Percentiles rank a stretch among this genome's conserved stretches.
Evolutionary conservation across 1,140 invertebrate species (phyloP).

Genomic region (Drosophila yakuba): DNA sequence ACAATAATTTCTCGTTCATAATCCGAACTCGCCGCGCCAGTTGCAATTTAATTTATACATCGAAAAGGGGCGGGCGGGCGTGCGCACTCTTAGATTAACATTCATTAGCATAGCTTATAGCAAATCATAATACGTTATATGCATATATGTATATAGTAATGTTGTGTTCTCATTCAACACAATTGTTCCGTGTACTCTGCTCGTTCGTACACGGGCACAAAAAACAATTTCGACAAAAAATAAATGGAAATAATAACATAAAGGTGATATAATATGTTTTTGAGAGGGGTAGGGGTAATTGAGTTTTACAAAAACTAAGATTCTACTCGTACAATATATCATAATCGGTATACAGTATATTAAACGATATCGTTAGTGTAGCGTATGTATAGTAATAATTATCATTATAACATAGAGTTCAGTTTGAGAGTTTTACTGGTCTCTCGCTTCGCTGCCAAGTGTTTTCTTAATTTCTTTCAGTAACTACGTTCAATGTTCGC

Average conservation of each 20-base stretch:
- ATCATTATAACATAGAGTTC: slow-evolving; percentile 78
- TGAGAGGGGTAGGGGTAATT: slow-evolving; percentile 23
- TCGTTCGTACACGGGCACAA: slow-evolving; percentile 36
- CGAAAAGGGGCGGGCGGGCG: slow-evolving; percentile 34
- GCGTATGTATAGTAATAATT: slow-evolving; percentile 73
- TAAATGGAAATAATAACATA: slow-evolving; percentile 50
- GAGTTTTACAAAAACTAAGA: slow-evolving; percentile 56
- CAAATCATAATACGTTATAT: slow-evolving; percentile 81
- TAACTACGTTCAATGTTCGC: slow-evolving; percentile 35
- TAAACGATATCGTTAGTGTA: slow-evolving; percentile 52
- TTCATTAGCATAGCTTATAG: slow-evolving; percentile 74
- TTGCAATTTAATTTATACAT: slow-evolving; percentile 78
- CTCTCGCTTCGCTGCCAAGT: slow-evolving; percentile 22
- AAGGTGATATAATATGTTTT: slow-evolving; percentile 27
- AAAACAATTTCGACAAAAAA: slow-evolving; percentile 63
- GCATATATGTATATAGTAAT: slow-evolving; percentile 44
- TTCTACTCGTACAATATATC: slow-evolving; percentile 68
- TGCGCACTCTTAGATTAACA: slow-evolving; percentile 32
- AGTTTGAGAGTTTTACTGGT: slow-evolving; percentile 42
- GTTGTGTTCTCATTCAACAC: slow-evolving; percentile 11
- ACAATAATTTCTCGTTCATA: slow-evolving; percentile 47
- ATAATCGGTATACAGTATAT: slow-evolving; percentile 66
- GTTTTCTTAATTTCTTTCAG: slow-evolving; percentile 38
- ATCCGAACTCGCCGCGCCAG: slow-evolving; percentile 21
- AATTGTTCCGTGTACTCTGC: slow-evolving; percentile 38